These are phyloP conservation scores for Ornithoptera alexandrae DNA, from an alignment of 2,888 invertebrate genomes.

Conservation along the genomic window DNA sequence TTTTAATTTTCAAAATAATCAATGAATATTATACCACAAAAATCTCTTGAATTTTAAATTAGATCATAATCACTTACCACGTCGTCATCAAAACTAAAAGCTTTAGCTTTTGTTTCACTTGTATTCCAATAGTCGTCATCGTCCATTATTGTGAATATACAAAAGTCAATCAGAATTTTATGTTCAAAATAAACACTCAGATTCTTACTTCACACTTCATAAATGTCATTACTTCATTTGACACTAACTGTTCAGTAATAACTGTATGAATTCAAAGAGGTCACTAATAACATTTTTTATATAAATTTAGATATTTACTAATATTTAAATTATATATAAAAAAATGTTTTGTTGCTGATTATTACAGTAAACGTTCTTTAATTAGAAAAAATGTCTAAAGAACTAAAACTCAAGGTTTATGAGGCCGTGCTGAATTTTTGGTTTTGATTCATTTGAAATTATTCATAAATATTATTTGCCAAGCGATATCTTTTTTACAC, in stretches of 20 bases:
- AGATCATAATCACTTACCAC: constrained; percentile 69
- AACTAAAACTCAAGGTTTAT: background rate
- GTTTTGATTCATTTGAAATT: background rate
- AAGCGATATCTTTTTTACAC: background rate
- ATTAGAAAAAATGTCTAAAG: too few species aligned
- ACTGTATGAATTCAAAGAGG: background rate
- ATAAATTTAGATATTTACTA: background rate
- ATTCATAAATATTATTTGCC: background rate
- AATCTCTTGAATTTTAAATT: too few species aligned
- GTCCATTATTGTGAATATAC: constrained; percentile 50
- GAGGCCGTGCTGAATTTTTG: background rate
- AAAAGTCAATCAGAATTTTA: background rate
- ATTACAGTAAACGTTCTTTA: background rate
- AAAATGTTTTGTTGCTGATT: background rate
- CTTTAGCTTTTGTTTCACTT: constrained; percentile 84
- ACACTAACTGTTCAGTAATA: background rate
- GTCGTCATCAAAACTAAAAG: constrained; percentile 89
- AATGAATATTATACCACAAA: too few species aligned
- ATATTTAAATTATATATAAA: background rate
- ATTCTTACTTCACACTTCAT: background rate
- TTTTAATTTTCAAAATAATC: too few species aligned
- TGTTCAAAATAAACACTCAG: background rate
- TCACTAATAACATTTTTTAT: background rate
- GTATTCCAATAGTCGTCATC: constrained; percentile 89
- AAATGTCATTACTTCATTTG: background rate